These are phyloP conservation scores for Nyctalus aviator DNA, from an alignment of 2,797 vertebrate species.

Conservation along the genomic window DNA sequence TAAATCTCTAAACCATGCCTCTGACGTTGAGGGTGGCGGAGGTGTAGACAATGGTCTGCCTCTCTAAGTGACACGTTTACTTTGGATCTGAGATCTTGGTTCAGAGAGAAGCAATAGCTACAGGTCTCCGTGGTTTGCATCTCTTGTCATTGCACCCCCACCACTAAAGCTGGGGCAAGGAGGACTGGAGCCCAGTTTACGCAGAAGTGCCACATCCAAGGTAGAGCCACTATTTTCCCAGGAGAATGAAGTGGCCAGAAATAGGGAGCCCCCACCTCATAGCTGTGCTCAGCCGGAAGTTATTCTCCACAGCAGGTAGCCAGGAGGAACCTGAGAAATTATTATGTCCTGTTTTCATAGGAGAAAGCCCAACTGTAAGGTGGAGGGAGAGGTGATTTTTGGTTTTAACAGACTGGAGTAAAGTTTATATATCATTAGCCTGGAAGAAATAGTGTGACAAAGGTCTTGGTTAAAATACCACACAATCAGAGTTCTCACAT, in stretches of 20 bases:
- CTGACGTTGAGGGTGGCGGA: neutral
- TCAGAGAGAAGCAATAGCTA: neutral
- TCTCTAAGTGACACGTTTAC: neutral
- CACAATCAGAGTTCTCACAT: neutral
- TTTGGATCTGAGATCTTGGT: neutral
- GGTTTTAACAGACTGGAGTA: neutral
- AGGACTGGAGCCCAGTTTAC: neutral
- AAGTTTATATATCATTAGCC: neutral
- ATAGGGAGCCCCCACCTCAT: neutral
- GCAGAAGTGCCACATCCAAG: neutral
- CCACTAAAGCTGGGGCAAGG: neutral
- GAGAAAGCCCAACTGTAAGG: neutral
- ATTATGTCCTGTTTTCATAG: neutral
- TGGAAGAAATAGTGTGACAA: neutral
- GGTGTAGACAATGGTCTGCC: neutral
- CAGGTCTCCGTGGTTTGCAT: neutral
- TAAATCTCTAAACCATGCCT: neutral
- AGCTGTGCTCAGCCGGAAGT: neutral
- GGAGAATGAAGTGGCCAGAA: neutral
- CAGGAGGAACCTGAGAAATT: neutral
- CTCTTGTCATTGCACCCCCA: neutral
- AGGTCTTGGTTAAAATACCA: neutral
- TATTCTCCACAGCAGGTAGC: neutral
- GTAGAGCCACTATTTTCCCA: neutral
- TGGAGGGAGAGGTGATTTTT: neutral